Conservation (phyloP, 2,888 invertebrate species). For the Thelaira solivaga region DNA sequence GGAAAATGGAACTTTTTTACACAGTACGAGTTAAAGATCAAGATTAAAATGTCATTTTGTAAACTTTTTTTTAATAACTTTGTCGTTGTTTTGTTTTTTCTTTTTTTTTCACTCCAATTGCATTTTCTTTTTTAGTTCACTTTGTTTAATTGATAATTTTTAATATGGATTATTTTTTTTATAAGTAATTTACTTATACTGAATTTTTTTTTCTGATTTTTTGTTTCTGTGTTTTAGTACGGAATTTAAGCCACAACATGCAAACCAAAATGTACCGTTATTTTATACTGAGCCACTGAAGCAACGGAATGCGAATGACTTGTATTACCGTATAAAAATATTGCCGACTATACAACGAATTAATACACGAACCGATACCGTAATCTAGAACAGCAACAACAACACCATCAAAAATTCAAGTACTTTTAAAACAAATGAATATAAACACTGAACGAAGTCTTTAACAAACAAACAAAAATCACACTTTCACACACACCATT, state of each 20-base stretch:
- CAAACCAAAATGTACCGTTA: constrained; percentile 56
- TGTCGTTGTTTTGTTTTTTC: too few relatives aligned
- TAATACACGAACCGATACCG: constrained; percentile 34
- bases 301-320: constrained; percentile 64
- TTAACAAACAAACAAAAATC: constrained; percentile 26
- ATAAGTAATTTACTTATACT: constrained; percentile 15
- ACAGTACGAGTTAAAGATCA: too few relatives aligned
- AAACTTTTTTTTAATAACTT: too few relatives aligned
- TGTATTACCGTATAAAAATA: constrained; percentile 48
- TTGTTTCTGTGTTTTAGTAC: constrained; percentile 25
- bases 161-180: constrained; percentile 7
- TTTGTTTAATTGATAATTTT: too few relatives aligned
- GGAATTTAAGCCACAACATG: constrained; percentile 24
- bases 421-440: constrained; percentile 10
- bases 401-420: constrained; percentile 28
- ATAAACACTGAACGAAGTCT: constrained; percentile 31
- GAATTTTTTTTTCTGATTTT: neutral
- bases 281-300: constrained; percentile 62
- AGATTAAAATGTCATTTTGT: too few relatives aligned
- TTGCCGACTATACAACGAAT: constrained; percentile 35
- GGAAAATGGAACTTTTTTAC: too few relatives aligned
- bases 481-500: neutral
- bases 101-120: too few relatives aligned
- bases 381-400: constrained; percentile 41
- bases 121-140: too few relatives aligned